Evolutionary conservation across 1,140 invertebrate species (phyloP), one percentile per base, ranked within the genome.

Genomic region (Harlomillsia oculata): DNA sequence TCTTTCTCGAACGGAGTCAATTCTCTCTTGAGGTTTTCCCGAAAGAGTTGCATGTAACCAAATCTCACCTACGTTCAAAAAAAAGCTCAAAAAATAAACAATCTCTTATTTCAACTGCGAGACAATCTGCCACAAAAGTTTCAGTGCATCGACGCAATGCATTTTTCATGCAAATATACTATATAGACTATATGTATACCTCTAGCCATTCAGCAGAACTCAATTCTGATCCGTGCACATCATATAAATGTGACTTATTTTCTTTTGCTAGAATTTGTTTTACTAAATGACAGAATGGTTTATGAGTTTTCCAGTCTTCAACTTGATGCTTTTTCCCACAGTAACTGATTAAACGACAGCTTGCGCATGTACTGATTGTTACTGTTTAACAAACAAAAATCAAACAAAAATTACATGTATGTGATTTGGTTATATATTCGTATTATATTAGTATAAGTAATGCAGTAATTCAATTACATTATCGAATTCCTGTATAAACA

Each of bases 1-100:
- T 85, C 83, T 48, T 76, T 77, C 63, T 85, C 82, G 71, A 78
- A 82, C 0, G 80, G 72, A 11, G 77, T 70, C 21, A 85, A 63
- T 5, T 68, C 66, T 30, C 82, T 74, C 34, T 76, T 75, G 3
- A 84, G 66, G 2, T 72, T 69, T 39, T 76, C 72, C 62, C 82
- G 77, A 43, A 80, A 74, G 2, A 77, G 73, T 0, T 76, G 71
- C 32, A 84, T 77, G 60, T 77, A 71, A 49, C 79, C 75, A 67
- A 82, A 75, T 16, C 82, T 70, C 16, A 80, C 73, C 1, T 78
- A 69, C 1, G n/a, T n/a, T n/a, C n/a, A n/a, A n/a, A n/a, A n/a
- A n/a, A n/a, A n/a, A 80, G 70, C 63, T 80, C 83, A 52, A 44
- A 44, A 21, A 25, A 25, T 13, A 26, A 43, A 44, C 5, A 5